Evolutionary conservation across 2,113 vertebrate genomes (phyloP), one percentile per base, ranked within the genome.

Genomic region (Misgurnus anguillicaudatus): DNA sequence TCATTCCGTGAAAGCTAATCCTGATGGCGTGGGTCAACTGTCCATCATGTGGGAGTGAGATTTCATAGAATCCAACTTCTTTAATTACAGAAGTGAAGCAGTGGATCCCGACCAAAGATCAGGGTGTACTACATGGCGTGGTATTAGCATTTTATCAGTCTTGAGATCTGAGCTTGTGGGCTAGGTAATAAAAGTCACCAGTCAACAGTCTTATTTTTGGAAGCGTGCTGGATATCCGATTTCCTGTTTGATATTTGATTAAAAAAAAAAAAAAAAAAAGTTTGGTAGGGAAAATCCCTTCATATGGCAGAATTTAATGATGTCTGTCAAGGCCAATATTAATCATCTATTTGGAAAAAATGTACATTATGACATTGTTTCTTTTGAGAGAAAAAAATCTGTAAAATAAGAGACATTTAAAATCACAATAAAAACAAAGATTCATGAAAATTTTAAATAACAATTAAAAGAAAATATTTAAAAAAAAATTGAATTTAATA

Each of bases 1-100:
- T 8, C 39, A 78, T 88, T 90, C 85, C 86, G 41, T 9, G 86
- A 83, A 83, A 89, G 82, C 39, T 2, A 80, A 89, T 83, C 84
- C 48, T 53, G 77, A 84, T 77, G 80, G 57, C 17, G 75, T 3
- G n/a, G 80, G 87, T 88, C 89, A 85, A 73, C 87, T 87, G 85
- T 87, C 86, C 53, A 62, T 84, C 86, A 64, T 57, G 60, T 36
- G 14, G 61, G n/a, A 64, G 73, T 75, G 61, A 75, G 61, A 63
- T 75, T 64, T 75, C 73, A 75, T 64, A 36, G 60, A 10, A 14
- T 74, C 60, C 24, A 64, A 42, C 60, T 55, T 53, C 78, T 72
- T 80, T 80, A 80, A 80, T 80, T 73, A 80, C 69, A 65, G 41
- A 57, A 80, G 78, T 80, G 70, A 64, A 58, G 48, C 69, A 55